Conservation (phyloP, 2,888 invertebrate species). For the Philhelius pedissequus region DNA sequence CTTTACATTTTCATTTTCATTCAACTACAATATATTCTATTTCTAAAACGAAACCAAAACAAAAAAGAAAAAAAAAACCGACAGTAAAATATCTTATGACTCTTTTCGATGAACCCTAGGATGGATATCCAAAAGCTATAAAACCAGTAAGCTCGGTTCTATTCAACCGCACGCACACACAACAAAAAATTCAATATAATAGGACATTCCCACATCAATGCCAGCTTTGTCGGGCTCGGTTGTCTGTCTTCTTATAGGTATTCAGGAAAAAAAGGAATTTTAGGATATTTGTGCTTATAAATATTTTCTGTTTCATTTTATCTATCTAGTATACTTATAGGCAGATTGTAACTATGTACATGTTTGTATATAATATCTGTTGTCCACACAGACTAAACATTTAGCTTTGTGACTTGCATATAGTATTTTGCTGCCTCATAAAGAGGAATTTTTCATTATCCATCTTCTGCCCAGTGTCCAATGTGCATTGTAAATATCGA, state of each 20-base stretch:
- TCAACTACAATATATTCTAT: neutral
- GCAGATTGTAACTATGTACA: neutral
- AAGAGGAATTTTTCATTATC: constrained; percentile 18
- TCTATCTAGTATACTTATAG: no score
- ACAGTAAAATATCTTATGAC: constrained; percentile 18
- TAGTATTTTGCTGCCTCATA: neutral
- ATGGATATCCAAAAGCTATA: constrained; percentile 21
- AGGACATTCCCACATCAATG: neutral
- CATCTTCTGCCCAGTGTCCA: neutral
- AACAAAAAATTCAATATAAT: neutral
- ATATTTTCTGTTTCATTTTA: neutral
- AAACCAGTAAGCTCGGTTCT: constrained; percentile 3
- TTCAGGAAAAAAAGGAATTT: neutral
- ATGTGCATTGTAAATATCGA: neutral
- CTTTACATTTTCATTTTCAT: neutral
- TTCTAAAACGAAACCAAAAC: neutral
- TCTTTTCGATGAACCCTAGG: neutral
- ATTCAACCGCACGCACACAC: neutral
- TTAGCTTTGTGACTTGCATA: neutral
- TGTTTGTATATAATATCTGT: neutral
- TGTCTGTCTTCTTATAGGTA: neutral
- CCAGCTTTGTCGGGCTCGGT: neutral
- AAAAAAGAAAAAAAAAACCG: neutral
- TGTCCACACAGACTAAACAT: neutral
- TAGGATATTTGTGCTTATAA: neutral